A percentile compares a stretch with the other conserved stretches of the same genome.
phyloP scores from a whole-genome alignment of 2,113 vertebrate species.

The Muntiacus reevesi region DNA sequence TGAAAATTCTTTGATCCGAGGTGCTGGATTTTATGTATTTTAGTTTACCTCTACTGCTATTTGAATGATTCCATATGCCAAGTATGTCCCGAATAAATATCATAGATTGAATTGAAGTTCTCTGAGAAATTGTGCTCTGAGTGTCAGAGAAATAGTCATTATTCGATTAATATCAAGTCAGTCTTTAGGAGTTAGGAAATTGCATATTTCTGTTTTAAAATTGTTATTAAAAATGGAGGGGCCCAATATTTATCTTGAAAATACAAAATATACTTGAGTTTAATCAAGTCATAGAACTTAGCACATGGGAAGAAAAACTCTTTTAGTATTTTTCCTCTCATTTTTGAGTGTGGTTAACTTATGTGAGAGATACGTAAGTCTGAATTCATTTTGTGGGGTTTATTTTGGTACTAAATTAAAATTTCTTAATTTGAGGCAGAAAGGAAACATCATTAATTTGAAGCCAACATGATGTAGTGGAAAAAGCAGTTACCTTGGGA shows the following conservation, averaged over 20 bases:
- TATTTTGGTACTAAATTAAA: neutral
- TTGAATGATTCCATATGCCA: neutral
- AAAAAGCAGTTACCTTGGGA: neutral
- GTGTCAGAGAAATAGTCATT: neutral
- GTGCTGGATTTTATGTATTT: neutral
- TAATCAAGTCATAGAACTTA: neutral
- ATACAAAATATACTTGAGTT: neutral
- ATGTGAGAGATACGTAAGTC: neutral
- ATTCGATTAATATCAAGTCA: neutral
- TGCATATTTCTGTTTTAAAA: neutral
- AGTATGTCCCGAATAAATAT: neutral
- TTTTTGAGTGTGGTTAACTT: neutral
- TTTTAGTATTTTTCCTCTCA: neutral
- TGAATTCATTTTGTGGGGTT: neutral
- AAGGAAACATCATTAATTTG: neutral
- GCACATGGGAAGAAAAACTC: neutral
- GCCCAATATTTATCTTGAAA: neutral
- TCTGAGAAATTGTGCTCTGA: neutral
- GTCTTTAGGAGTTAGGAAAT: neutral
- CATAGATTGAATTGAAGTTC: neutral
- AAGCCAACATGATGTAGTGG: neutral
- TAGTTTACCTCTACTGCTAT: neutral
- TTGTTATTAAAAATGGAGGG: neutral
- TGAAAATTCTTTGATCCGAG: neutral
- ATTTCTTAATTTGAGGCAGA: neutral